Percentiles rank a stretch among this genome's conserved stretches.
phyloP scores from a whole-genome alignment of 2,797 vertebrate species.

The Apogon hyalosoma region DNA sequence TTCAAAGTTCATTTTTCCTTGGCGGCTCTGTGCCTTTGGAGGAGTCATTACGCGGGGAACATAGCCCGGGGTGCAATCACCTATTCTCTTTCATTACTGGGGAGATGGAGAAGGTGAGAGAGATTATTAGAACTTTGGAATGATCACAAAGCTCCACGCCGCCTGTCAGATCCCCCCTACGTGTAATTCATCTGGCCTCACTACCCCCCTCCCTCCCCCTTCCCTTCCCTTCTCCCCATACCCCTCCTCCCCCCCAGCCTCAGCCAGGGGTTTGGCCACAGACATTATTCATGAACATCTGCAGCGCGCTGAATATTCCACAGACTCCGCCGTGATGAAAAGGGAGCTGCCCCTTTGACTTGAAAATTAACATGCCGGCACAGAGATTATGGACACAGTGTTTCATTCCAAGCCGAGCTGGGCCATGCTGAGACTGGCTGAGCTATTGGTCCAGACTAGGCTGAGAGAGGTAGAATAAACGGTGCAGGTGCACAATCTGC shows the following conservation, averaged over 20 bases:
- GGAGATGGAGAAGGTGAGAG: conserved; percentile 99
- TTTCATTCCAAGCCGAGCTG: conserved; percentile 70
- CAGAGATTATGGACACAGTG: conserved; percentile 78
- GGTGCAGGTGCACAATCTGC: conserved; percentile 42
- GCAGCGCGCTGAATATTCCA: conserved; percentile 93
- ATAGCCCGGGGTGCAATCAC: conserved; percentile 99
- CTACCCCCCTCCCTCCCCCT: conserved; percentile 32
- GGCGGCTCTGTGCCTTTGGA: conserved; percentile 87
- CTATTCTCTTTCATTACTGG: conserved; percentile 99
- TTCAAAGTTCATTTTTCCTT: conserved; percentile 95
- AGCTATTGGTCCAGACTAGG: conserved; percentile 45
- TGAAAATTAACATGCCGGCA: conserved; percentile 92
- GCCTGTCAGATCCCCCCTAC: conserved; percentile 99
- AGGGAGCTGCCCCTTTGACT: conserved; percentile 91
- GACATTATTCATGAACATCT: conserved; percentile 99
- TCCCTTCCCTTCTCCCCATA: conserved; percentile 38
- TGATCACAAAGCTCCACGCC: conserved; percentile 99
- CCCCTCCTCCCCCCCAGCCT: conserved; percentile 57
- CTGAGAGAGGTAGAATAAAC: conserved; percentile 44
- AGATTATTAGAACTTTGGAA: conserved; percentile 99
- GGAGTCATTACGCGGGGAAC: conserved; percentile 86
- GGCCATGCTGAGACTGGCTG: conserved; percentile 66
- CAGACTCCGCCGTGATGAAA: conserved; percentile 86
- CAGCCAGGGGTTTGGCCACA: conserved; percentile 91
- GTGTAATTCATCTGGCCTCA: conserved; percentile 98